Percentiles rank a stretch among this genome's conserved stretches.
Evolutionary conservation across 2,888 invertebrate species (phyloP).

Genomic region (Augochlorella aurata): DNA sequence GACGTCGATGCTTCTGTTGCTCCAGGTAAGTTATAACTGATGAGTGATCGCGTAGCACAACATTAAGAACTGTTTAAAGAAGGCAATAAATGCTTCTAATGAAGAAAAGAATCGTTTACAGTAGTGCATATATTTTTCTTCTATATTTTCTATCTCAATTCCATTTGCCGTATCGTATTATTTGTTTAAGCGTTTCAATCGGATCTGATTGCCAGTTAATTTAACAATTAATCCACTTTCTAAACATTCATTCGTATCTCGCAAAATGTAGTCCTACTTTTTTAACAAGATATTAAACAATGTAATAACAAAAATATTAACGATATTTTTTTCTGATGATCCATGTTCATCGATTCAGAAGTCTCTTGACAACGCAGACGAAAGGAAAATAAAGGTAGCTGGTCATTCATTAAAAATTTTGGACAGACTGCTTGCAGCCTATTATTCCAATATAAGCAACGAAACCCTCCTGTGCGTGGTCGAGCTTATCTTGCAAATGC

Average conservation of each 20-base stretch:
- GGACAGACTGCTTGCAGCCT: slow-evolving; percentile 70
- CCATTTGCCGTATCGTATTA: no score
- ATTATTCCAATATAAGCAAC: slow-evolving; percentile 63
- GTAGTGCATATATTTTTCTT: no score
- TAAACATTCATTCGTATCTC: no score
- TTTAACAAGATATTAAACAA: not conserved
- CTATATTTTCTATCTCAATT: no score
- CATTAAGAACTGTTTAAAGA: no score
- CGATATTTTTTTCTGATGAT: not conserved
- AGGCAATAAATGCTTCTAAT: no score
- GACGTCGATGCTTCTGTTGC: slow-evolving; percentile 48
- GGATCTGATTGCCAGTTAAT: no score
- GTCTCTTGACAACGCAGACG: slow-evolving; percentile 59
- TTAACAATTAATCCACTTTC: no score
- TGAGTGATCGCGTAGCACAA: not conserved
- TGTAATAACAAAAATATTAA: not conserved
- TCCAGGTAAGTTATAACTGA: slow-evolving; percentile 57
- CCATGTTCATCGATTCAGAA: slow-evolving; percentile 57
- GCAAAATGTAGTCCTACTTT: not conserved
- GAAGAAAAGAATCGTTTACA: no score
- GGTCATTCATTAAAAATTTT: slow-evolving; percentile 74
- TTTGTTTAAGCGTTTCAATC: no score
- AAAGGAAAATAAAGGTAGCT: slow-evolving; percentile 68
- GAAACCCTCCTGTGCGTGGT: slow-evolving; percentile 64
- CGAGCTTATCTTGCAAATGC: slow-evolving; percentile 65